These are phyloP conservation scores for Achatina immaculata DNA, from an alignment of 1,140 invertebrate species.

Conservation along the genomic window DNA sequence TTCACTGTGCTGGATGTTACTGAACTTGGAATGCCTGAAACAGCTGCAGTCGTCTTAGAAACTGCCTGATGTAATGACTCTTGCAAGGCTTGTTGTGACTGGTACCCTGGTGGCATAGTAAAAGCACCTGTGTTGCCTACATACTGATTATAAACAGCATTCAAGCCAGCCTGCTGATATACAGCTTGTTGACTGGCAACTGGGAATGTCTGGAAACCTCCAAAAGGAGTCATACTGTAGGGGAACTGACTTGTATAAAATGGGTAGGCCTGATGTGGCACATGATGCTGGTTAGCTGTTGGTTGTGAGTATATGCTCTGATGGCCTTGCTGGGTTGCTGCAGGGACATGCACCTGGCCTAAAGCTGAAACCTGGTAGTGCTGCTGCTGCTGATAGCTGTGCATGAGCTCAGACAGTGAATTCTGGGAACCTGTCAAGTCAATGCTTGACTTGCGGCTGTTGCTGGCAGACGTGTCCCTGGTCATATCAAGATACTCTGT, in stretches of 20 bases:
- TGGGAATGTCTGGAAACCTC: conserved; percentile 30
- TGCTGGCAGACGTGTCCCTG: conserved; percentile 7
- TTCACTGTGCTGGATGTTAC: background rate
- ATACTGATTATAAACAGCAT: background rate
- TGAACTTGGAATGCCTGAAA: background rate
- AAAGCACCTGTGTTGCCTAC: conserved; percentile 13
- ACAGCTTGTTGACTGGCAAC: conserved; percentile 22
- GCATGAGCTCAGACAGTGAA: conserved; percentile 8
- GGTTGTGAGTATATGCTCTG: background rate
- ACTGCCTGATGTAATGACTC: background rate
- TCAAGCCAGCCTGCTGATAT: conserved; percentile 17
- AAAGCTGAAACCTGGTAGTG: background rate
- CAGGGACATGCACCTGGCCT: background rate
- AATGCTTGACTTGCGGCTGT: conserved; percentile 33
- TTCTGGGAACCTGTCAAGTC: conserved; percentile 26
- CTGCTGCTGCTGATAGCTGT: conserved; percentile 20
- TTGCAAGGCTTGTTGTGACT: background rate
- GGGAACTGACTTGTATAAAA: conserved; percentile 23
- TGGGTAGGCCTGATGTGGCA: conserved; percentile 11
- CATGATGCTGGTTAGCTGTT: background rate
- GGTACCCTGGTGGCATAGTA: background rate
- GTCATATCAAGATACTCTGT: conserved; percentile 10
- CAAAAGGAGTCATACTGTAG: conserved; percentile 12
- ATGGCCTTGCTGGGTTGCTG: background rate
- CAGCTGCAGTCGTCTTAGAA: conserved; percentile 9